phyloP scores from a whole-genome alignment of 2,113 vertebrate species.

The Aegotheles bennettii region DNA sequence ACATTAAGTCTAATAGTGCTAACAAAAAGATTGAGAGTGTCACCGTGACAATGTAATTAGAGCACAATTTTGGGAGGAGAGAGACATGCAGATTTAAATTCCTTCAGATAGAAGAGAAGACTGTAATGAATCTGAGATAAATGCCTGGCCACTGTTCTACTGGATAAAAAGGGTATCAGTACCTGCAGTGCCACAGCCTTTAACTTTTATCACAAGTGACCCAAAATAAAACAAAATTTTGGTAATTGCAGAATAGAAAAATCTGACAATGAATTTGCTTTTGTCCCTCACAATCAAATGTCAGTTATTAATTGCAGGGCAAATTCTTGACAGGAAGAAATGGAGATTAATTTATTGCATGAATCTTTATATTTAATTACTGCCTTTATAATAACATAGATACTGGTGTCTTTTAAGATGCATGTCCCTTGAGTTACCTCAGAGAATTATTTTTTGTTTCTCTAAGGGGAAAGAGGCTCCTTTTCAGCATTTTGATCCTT shows the following conservation, averaged over 20 bases:
- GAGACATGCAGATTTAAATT: not conserved
- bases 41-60: not conserved
- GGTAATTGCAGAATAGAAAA: not conserved
- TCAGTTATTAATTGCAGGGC: not conserved
- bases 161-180: not conserved
- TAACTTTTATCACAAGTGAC: not conserved
- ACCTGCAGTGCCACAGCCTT: not conserved
- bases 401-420: not conserved
- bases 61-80: not conserved
- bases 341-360: not conserved
- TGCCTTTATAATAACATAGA: not conserved
- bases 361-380: not conserved
- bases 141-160: not conserved
- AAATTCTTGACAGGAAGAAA: not conserved
- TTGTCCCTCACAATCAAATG: not conserved
- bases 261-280: not conserved
- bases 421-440: not conserved
- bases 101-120: not conserved
- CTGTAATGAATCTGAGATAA: not conserved
- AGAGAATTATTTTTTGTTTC: not conserved
- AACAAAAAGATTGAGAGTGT: not conserved
- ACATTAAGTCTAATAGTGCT: not conserved
- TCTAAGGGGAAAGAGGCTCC: slow-evolving; percentile 84
- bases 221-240: not conserved
- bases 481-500: slow-evolving; percentile 85